These are phyloP conservation scores for Sinella curviseta DNA, from an alignment of 1,140 invertebrate genomes.

Conservation along the genomic window DNA sequence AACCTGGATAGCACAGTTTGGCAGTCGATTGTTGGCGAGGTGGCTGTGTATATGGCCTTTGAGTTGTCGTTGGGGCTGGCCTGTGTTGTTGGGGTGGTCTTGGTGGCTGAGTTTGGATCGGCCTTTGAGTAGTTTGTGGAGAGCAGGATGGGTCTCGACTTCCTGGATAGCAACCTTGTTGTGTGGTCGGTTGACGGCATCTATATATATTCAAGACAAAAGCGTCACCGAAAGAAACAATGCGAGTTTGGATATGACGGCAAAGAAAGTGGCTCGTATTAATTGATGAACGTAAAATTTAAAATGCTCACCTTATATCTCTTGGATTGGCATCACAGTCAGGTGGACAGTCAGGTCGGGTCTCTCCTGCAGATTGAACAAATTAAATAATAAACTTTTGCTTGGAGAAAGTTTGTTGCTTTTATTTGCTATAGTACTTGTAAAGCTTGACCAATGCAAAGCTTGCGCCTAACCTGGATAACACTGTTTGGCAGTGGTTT, in stretches of 20 bases:
- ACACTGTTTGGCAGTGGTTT: neutral
- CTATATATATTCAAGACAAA: too few relatives aligned
- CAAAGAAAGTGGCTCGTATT: conserved; percentile 44
- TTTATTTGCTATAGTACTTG: too few relatives aligned
- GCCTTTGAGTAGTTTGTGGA: neutral
- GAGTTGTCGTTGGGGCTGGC: too few relatives aligned
- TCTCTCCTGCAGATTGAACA: neutral
- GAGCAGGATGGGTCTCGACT: neutral
- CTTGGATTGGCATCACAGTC: conserved; percentile 51
- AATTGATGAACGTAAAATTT: conserved; percentile 39
- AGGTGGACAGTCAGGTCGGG: conserved; percentile 54
- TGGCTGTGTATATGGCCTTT: neutral
- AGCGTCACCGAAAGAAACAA: conserved; percentile 56
- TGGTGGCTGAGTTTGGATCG: neutral
- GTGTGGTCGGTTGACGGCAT: conserved; percentile 12
- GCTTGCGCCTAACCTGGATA: neutral
- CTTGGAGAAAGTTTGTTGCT: conserved; percentile 51
- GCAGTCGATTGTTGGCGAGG: neutral
- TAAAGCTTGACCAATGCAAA: neutral
- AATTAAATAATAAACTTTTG: too few relatives aligned
- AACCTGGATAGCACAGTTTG: neutral
- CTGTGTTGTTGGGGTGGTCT: too few relatives aligned
- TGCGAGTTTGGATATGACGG: conserved; percentile 59
- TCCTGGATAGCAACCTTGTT: conserved; percentile 28
- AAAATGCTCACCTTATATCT: conserved; percentile 46